Percentiles rank a stretch among this genome's conserved stretches.
Evolutionary conservation across 2,888 invertebrate species (phyloP).

Genomic region (Chymomyza caudatula): DNA sequence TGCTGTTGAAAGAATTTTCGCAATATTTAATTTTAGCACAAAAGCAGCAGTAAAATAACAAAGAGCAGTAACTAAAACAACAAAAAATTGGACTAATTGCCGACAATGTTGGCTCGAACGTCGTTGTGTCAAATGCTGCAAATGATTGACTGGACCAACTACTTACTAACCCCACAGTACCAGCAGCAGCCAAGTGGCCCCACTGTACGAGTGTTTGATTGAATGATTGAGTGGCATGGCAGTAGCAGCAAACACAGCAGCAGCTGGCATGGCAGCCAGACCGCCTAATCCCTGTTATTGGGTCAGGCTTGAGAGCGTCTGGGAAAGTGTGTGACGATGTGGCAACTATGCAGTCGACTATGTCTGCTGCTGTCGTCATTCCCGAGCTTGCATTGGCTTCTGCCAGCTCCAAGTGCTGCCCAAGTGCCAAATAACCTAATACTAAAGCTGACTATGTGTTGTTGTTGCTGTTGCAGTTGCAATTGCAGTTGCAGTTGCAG

Average conservation of each 20-base stretch:
- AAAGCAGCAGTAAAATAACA: constrained; percentile 18
- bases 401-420: too few species aligned
- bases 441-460: constrained; percentile 27
- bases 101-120: constrained; percentile 48
- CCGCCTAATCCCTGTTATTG: constrained; percentile 67
- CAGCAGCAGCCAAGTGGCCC: constrained; percentile 14
- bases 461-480: background rate
- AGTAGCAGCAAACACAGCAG: constrained; percentile 17
- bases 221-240: constrained; percentile 63
- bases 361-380: background rate
- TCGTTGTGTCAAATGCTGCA: constrained; percentile 14
- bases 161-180: constrained; percentile 16
- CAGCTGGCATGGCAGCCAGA: constrained; percentile 37
- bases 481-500: constrained; percentile 3
- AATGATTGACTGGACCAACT: constrained; percentile 42
- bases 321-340: constrained; percentile 66
- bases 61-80: too few species aligned
- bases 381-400: background rate
- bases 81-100: constrained; percentile 70
- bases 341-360: constrained; percentile 38
- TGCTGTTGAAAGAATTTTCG: constrained; percentile 64
- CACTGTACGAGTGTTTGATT: constrained; percentile 49
- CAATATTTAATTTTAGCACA: constrained; percentile 71
- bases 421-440: constrained; percentile 66
- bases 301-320: constrained; percentile 60